Conservation (phyloP, 2,888 invertebrate species). For the Eupithecia inturbata region DNA sequence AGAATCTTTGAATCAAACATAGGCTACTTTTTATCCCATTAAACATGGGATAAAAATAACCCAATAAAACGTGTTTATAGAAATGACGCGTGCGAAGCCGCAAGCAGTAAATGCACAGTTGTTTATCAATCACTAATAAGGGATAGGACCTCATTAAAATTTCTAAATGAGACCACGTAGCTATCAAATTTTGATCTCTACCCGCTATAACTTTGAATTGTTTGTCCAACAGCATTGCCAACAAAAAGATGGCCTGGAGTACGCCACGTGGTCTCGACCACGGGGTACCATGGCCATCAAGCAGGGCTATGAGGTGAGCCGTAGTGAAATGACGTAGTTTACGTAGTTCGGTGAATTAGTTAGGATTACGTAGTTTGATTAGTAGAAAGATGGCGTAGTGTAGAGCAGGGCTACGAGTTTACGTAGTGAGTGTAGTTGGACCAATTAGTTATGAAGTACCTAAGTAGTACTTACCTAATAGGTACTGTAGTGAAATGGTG, state of each 20-base stretch:
- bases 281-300: constrained; percentile 85
- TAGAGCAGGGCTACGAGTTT: background rate
- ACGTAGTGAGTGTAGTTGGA: background rate
- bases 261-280: constrained; percentile 84
- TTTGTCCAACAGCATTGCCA: constrained; percentile 85
- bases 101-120: too few species aligned
- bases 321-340: constrained; percentile 8
- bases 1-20: too few species aligned
- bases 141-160: too few species aligned
- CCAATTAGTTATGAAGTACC: background rate
- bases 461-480: background rate
- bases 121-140: too few species aligned
- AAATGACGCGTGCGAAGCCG: too few species aligned
- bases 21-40: too few species aligned
- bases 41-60: too few species aligned
- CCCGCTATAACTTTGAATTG: constrained; percentile 19
- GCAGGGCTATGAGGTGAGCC: constrained; percentile 85
- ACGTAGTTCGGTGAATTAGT: background rate
- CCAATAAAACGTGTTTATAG: too few species aligned
- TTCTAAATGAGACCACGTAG: too few species aligned
- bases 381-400: background rate
- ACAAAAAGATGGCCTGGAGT: constrained; percentile 85
- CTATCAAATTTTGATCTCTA: too few species aligned
- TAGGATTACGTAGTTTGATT: background rate
- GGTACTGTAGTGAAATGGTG: background rate